Evolutionary conservation across 1,140 invertebrate genomes (phyloP).

Genomic region (Aphelinus atriplicis): DNA sequence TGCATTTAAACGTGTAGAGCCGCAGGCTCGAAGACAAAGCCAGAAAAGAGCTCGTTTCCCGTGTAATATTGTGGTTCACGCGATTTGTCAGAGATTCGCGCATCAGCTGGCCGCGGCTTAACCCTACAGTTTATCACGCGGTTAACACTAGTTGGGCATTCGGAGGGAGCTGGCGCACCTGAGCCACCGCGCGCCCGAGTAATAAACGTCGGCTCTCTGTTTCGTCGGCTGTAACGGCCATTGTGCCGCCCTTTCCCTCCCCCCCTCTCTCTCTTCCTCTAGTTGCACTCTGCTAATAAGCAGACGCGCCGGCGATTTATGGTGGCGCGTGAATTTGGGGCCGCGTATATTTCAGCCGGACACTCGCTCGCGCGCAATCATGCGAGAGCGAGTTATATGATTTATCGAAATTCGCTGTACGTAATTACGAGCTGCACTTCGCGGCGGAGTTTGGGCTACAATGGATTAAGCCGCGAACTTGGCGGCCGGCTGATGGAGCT

Average conservation of each 20-base stretch:
- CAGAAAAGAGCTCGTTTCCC: too few species aligned
- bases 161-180: conserved; percentile 7
- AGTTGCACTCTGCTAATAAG: conserved; percentile 38
- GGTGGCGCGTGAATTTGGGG: neutral
- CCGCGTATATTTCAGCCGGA: neutral
- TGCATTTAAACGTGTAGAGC: too few species aligned
- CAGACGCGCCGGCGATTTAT: conserved; percentile 10
- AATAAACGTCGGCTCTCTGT: conserved; percentile 29
- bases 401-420: conserved; percentile 24
- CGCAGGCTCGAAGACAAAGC: too few species aligned
- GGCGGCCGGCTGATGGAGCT: neutral
- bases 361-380: neutral
- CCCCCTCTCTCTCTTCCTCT: too few species aligned
- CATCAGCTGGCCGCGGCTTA: too few species aligned
- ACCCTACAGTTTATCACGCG: neutral
- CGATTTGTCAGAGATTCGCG: conserved; percentile 5
- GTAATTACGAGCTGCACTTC: neutral
- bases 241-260: neutral
- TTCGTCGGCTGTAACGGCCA: conserved; percentile 9
- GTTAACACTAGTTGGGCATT: neutral
- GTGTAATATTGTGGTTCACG: neutral
- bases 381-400: neutral
- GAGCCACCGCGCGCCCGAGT: conserved; percentile 3
- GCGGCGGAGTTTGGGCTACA: neutral
- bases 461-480: neutral